Evolutionary conservation across 2,888 invertebrate species (phyloP).

Genomic region (Stegana nigrithorax): DNA sequence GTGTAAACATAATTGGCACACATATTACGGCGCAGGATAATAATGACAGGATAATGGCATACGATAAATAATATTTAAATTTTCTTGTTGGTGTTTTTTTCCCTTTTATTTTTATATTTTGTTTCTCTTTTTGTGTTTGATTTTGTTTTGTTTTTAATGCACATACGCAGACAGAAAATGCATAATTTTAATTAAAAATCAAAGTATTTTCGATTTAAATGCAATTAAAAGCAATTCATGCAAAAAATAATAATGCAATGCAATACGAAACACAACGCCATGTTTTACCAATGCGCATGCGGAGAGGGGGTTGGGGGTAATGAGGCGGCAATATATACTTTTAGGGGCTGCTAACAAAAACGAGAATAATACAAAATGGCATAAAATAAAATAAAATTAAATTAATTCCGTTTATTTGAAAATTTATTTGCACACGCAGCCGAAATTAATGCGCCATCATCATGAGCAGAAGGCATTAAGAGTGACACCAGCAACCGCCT

Average conservation of each 20-base stretch:
- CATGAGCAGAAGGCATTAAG: conserved; percentile 28
- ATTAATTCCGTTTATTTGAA: conserved; percentile 60
- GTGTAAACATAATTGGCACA: conserved; percentile 13
- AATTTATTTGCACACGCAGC: conserved; percentile 63
- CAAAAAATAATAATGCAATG: background rate
- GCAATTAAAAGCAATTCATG: conserved; percentile 15
- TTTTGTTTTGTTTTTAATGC: too few species aligned
- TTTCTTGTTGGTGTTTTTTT: background rate
- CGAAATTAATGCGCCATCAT: conserved; percentile 63
- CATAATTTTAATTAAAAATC: conserved; percentile 15
- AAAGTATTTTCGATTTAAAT: conserved; percentile 7
- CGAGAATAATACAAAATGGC: conserved; percentile 18
- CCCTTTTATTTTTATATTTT: too few species aligned
- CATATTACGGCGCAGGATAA: background rate
- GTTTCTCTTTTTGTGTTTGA: too few species aligned
- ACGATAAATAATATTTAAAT: conserved; percentile 17
- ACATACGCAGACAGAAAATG: background rate
- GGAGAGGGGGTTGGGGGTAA: background rate
- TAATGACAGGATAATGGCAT: conserved; percentile 17
- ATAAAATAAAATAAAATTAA: conserved; percentile 46
- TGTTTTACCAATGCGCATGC: too few species aligned
- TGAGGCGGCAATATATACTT: background rate
- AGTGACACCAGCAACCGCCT: conserved; percentile 9
- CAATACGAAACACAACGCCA: background rate
- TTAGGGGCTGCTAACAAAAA: background rate